Evolutionary conservation across 1,140 invertebrate species (phyloP).

Genomic region (Centruroides sculpturatus): DNA sequence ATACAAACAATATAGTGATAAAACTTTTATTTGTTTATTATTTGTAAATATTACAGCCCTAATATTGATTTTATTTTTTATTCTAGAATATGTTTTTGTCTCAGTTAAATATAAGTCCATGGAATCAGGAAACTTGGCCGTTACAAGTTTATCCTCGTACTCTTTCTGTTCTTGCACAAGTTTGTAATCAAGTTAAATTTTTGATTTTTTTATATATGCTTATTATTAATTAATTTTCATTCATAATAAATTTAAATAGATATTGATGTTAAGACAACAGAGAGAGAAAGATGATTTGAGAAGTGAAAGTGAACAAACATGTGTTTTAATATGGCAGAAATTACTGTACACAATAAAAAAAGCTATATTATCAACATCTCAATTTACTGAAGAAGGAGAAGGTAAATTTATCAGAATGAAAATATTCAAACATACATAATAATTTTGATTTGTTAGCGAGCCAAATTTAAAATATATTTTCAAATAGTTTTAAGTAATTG

Average conservation of each 20-base stretch:
- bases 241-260: neutral
- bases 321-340: constrained; percentile 78
- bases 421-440: no score
- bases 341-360: constrained; percentile 72
- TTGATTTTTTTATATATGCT: no score
- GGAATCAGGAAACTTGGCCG: constrained; percentile 50
- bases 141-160: constrained; percentile 72
- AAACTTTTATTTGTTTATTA: no score
- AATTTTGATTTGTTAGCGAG: no score
- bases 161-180: constrained; percentile 60
- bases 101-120: constrained; percentile 60
- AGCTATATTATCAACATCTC: constrained; percentile 39
- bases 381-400: constrained; percentile 13
- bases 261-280: constrained; percentile 48
- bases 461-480: no score
- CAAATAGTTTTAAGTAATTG: no score
- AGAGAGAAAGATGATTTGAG: constrained; percentile 45
- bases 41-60: no score
- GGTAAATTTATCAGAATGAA: neutral
- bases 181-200: constrained; percentile 18
- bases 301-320: constrained; percentile 49
- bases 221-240: no score
- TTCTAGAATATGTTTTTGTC: constrained; percentile 43
- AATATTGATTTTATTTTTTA: no score
- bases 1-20: no score